Base-by-base conservation (phyloP, 2,113 vertebrate species). In the Ahaetulla prasina region DNA sequence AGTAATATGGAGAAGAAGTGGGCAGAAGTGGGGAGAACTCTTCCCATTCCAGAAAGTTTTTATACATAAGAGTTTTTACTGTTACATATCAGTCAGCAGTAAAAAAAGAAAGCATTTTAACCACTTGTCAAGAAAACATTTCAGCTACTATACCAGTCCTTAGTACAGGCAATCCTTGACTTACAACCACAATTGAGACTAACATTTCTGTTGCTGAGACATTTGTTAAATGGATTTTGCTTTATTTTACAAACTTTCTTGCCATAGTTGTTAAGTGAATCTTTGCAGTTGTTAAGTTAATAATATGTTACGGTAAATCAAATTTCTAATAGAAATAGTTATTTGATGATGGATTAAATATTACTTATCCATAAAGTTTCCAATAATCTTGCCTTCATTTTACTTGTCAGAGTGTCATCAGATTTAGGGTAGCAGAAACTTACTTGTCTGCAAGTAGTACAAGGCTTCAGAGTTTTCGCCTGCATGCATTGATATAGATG, bases 401-500 rank as follows among this genome's bases (percentile, higher is more conserved):
- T 60, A 60, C 20, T 50, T 60, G 14, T 60, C 80, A 89, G 43
- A 90, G 45, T 60, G 74, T 90, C 54, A 86, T 43, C 1, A 8
- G 27, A 54, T 80, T 18, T 68, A 92, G 35, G 9, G 43, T 88
- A 88, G 52, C 60, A 88, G 49, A 92, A 45, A 35, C 86, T 53
- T 74, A 43, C 47, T 63, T 80, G n/a, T 45, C 63, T 89, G 47
- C 52, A 55, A 92, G 63, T 80, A 39, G 25, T 30, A 52, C 55
- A 63, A 85, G 22, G 54, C 53, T 92, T 63, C 18, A 18, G 74
- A 92, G 54, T 52, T 94, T 91, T 84, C 74, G 63, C 90, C 93
- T 94, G 50, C 60, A 93, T 12, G 25, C 93, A 91, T 96, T 97
- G 97, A 96, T 96, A 95, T 93, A 94, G 91, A 94, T 95, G 96